Conservation (phyloP, 1,140 invertebrate genomes). For the Caenorhabditis briggsae region DNA sequence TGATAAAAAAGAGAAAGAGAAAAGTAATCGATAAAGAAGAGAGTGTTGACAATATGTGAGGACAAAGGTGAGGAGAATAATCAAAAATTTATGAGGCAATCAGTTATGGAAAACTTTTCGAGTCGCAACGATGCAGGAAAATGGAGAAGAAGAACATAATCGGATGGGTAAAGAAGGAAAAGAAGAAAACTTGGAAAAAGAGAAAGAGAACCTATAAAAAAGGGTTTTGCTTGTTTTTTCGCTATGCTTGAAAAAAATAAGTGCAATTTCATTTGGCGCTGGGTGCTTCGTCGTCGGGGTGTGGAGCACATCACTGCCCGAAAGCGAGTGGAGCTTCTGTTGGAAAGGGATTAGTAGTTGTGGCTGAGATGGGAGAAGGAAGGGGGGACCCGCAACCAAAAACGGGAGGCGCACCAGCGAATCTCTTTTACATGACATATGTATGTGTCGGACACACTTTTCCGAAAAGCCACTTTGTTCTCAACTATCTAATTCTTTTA, state of each 20-base stretch:
- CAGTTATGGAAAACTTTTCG: slow-evolving; percentile 47
- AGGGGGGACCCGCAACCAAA: background rate
- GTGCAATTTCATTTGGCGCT: slow-evolving; percentile 43
- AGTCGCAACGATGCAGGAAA: slow-evolving; percentile 39
- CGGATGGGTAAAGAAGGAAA: slow-evolving; percentile 15
- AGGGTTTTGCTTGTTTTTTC: slow-evolving; percentile 16
- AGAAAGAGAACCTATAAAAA: background rate
- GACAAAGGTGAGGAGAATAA: slow-evolving; percentile 28
- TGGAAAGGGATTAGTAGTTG: slow-evolving; percentile 49
- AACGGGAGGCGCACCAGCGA: slow-evolving; percentile 30
- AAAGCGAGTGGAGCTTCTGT: background rate
- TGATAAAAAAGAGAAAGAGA: background rate
- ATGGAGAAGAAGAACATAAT: slow-evolving; percentile 35
- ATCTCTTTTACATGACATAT: slow-evolving; percentile 52
- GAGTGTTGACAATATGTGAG: slow-evolving; percentile 11
- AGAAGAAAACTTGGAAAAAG: slow-evolving; percentile 8
- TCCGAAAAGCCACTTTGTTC: slow-evolving; percentile 7
- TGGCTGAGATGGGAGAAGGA: background rate
- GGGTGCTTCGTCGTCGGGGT: background rate
- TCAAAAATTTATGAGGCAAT: slow-evolving; percentile 54
- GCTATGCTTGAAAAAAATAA: background rate
- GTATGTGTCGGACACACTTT: slow-evolving; percentile 43
- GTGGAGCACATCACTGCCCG: slow-evolving; percentile 23
- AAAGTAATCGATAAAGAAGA: slow-evolving; percentile 27
- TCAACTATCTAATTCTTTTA: slow-evolving; percentile 52